Evolutionary conservation across 2,888 invertebrate genomes (phyloP).

Genomic region (Falcaria lacertinaria): DNA sequence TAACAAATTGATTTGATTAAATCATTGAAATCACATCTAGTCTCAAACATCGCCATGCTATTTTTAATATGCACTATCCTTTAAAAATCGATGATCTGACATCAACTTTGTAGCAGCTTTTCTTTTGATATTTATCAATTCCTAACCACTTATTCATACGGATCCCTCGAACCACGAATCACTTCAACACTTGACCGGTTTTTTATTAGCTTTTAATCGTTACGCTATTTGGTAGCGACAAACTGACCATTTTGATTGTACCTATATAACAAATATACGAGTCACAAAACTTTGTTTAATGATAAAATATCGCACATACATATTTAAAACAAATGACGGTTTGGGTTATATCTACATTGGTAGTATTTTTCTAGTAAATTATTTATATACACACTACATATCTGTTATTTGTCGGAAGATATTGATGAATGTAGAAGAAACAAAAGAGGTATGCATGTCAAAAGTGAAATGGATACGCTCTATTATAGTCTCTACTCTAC

Average conservation of each 20-base stretch:
- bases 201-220: conserved; percentile 1
- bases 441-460: no score
- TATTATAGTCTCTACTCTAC: no score
- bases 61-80: no score
- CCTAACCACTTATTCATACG: background rate
- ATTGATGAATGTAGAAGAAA: no score
- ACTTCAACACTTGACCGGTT: background rate
- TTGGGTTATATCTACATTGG: background rate
- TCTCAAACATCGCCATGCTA: no score
- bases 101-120: no score
- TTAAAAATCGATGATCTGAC: no score
- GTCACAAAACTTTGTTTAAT: background rate
- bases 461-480: no score
- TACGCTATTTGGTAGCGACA: conserved; percentile 1
- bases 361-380: background rate
- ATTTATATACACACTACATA: background rate
- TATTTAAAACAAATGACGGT: background rate
- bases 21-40: no score
- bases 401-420: no score
- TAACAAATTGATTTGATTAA: no score
- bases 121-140: no score
- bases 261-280: background rate
- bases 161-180: background rate
- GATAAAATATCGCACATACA: background rate
- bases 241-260: background rate